These are phyloP conservation scores for Hassar affinis DNA, from an alignment of 2,113 vertebrate species.

Conservation along the genomic window DNA sequence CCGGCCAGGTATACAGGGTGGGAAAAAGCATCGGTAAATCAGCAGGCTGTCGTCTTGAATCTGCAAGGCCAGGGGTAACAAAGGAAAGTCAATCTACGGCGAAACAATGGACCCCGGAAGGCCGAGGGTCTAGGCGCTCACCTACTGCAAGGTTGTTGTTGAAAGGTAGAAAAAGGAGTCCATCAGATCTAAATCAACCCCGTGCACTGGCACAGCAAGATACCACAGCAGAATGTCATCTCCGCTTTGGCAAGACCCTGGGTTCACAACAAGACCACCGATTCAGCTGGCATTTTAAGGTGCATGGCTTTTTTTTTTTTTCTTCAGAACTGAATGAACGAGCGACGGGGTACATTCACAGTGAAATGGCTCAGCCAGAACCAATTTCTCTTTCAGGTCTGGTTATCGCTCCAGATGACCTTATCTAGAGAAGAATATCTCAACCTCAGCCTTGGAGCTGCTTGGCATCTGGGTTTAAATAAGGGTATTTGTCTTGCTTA, in stretches of 20 bases:
- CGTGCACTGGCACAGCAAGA: not conserved
- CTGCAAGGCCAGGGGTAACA: not conserved
- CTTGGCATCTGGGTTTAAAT: conserved; percentile 1
- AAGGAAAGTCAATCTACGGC: not conserved
- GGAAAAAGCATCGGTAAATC: conserved; percentile 10
- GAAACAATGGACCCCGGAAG: conserved; percentile 30
- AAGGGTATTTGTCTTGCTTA: conserved; percentile 25
- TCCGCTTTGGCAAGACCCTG: not conserved
- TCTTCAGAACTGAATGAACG: not conserved
- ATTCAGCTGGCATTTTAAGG: conserved; percentile 1
- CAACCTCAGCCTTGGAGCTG: not conserved
- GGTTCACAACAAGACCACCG: not conserved
- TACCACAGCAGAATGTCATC: not conserved
- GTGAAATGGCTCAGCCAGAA: not conserved
- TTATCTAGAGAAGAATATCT: not conserved
- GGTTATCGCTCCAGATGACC: not conserved
- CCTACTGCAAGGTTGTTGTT: conserved; percentile 28
- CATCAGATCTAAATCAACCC: conserved; percentile 1
- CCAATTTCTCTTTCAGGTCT: conserved; percentile 11
- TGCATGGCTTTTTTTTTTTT: not conserved
- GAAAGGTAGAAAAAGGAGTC: conserved; percentile 4
- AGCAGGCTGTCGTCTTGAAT: not conserved
- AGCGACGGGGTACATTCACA: not conserved
- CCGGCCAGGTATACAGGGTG: not conserved
- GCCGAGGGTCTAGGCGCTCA: not conserved